Base-by-base conservation (phyloP, 2,888 invertebrate genomes). In the Hoplodrina ambigua region DNA sequence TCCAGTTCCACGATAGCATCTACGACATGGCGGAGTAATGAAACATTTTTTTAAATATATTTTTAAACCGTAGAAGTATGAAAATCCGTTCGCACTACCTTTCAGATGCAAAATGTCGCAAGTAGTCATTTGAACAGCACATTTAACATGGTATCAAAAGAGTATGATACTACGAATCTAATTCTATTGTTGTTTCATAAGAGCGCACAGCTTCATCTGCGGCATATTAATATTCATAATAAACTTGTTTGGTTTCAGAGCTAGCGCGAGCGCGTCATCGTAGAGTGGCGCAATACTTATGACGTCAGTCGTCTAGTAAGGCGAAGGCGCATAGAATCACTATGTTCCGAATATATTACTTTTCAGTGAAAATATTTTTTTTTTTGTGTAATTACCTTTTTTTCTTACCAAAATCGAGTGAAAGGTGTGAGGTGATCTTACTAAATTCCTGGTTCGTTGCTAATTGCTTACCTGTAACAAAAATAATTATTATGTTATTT, bases 1-100 rank as follows among this genome's bases (percentile, higher is more conserved):
- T 86, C 0, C 1, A 55, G 11, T 85, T 86, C 63, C 64, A 81
- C 57, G 78, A 86, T 52, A 49, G 50, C 7, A 46, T 86, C 4
- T 74, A 76, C 44, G 30, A 55, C 1, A 59, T 75, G 19, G 61
- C 50, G 19, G 59, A 72, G 83, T 84, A 59, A 55, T 6, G 4
- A 11, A 44, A 46, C 17, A 46, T 17, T 46, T 46, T 13, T 2
- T 37, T 37, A 37, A 44, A 41, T 41, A 41, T 46, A 17, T 46
- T 41, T 41, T 41, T 41, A 10, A 41, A 4, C 11, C 13, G 11
- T 41, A 2, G 41, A 41, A 11, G 13, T 41, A 11, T 41, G 2
- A 41, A 8, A 41, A 41, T 13, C 37, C 6, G 8, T 8, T 8
- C 19, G n/a, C n/a, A 60, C n/a, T 15, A 19, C 13, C 63, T 19